A percentile compares a stretch with the other conserved stretches of the same genome.
phyloP scores from a whole-genome alignment of 1,140 invertebrate species.

The Schlechtendalia chinensis region DNA sequence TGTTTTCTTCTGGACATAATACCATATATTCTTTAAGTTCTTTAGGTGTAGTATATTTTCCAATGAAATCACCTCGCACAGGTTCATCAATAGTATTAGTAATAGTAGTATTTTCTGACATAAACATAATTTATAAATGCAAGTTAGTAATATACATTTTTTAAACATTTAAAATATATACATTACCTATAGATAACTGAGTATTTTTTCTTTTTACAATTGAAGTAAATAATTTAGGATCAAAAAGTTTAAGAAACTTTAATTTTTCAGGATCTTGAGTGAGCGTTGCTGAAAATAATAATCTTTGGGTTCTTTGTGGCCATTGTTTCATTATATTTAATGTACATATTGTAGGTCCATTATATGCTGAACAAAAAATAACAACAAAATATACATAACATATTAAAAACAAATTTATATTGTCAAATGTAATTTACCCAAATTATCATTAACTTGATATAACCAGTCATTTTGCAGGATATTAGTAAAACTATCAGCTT shows the following conservation, averaged over 20 bases:
- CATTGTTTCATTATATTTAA: constrained; percentile 35
- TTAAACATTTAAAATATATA: neutral
- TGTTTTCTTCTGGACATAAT: constrained; percentile 67
- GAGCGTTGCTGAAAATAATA: constrained; percentile 93
- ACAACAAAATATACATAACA: neutral
- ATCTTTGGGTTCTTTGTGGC: constrained; percentile 71
- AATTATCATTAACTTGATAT: constrained; percentile 60
- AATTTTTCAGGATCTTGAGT: constrained; percentile 95
- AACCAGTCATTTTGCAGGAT: constrained; percentile 89
- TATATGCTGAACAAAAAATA: constrained; percentile 30
- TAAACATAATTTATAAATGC: neutral
- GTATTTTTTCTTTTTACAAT: constrained; percentile 57
- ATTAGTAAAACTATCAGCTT: constrained; percentile 92
- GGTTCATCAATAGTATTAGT: constrained; percentile 51
- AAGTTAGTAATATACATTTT: too few relatives aligned
- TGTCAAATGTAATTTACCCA: constrained; percentile 14
- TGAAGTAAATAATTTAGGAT: constrained; percentile 87
- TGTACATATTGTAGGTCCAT: constrained; percentile 30
- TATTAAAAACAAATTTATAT: neutral
- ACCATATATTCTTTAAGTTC: constrained; percentile 78
- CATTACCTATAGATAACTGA: constrained; percentile 21
- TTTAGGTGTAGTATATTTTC: constrained; percentile 79
- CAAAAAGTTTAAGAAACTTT: constrained; percentile 80
- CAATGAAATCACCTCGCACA: constrained; percentile 62
- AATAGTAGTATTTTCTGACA: neutral